Evolutionary conservation across 2,888 invertebrate species (phyloP).

Genomic region (Lasioglossum pauxillum): DNA sequence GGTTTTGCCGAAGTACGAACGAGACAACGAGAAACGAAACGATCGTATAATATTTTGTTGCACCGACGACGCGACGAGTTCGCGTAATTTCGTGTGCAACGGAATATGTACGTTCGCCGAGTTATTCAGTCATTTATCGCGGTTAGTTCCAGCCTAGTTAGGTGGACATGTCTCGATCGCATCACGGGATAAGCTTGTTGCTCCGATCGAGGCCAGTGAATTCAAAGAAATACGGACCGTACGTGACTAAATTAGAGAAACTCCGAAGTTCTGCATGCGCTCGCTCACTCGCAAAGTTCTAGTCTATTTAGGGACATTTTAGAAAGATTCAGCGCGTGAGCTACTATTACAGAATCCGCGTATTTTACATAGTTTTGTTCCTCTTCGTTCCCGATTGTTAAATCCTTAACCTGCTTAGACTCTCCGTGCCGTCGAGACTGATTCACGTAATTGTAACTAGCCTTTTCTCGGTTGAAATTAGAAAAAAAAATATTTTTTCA

Average conservation of each 20-base stretch:
- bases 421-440: no score
- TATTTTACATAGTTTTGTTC: not conserved
- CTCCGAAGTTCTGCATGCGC: not conserved
- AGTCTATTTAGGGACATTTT: constrained; percentile 6
- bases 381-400: not conserved
- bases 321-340: not conserved
- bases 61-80: not conserved
- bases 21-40: constrained; percentile 43
- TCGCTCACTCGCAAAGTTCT: not conserved
- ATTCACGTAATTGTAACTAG: no score
- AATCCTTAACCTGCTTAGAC: no score
- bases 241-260: constrained; percentile 28
- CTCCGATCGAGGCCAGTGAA: constrained; percentile 8
- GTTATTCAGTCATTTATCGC: constrained; percentile 40
- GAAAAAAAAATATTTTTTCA: no score
- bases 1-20: constrained; percentile 13
- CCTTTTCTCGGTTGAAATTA: no score
- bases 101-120: not conserved
- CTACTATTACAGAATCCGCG: not conserved
- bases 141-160: constrained; percentile 15
- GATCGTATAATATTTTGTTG: constrained; percentile 30
- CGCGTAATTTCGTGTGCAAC: constrained; percentile 18
- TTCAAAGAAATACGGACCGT: constrained; percentile 2
- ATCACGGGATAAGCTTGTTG: constrained; percentile 31
- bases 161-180: constrained; percentile 40